Evolutionary conservation across 2,888 invertebrate genomes (phyloP).

Genomic region (Patella ulyssiponensis): DNA sequence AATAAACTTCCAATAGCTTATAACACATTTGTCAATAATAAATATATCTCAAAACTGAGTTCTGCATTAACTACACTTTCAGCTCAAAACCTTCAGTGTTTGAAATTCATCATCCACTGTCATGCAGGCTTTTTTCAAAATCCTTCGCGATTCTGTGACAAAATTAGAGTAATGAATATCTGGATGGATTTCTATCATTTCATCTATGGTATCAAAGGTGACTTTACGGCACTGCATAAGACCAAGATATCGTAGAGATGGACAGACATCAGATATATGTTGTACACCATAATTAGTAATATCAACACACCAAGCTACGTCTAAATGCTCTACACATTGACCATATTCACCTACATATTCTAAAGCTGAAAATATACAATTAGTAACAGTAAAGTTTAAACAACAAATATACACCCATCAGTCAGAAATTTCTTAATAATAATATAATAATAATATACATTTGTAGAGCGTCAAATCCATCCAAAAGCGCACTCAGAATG

Average conservation of each 20-base stretch:
- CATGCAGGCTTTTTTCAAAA: constrained; percentile 45
- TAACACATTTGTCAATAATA: too few relatives aligned
- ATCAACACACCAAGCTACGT: constrained; percentile 62
- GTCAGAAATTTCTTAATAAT: too few relatives aligned
- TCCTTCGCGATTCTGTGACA: constrained; percentile 55
- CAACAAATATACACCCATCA: too few relatives aligned
- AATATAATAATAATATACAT: too few relatives aligned
- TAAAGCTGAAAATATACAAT: constrained; percentile 39
- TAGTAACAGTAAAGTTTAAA: too few relatives aligned
- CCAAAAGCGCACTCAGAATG: too few relatives aligned
- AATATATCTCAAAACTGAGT: too few relatives aligned
- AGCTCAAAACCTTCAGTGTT: neutral
- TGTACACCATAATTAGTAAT: constrained; percentile 57
- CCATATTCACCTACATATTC: constrained; percentile 46
- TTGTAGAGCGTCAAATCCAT: too few relatives aligned
- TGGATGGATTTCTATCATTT: constrained; percentile 51
- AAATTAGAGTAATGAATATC: constrained; percentile 60
- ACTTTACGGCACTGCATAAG: constrained; percentile 62
- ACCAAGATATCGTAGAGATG: constrained; percentile 54
- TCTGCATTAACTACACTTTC: too few relatives aligned
- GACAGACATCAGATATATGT: constrained; percentile 49
- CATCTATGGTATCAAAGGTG: constrained; percentile 50
- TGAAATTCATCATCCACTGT: neutral
- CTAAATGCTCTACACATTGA: constrained; percentile 53
- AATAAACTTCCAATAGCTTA: too few relatives aligned